Evolutionary conservation across 2,888 invertebrate species (phyloP).

Genomic region (Trachelus stipa): DNA sequence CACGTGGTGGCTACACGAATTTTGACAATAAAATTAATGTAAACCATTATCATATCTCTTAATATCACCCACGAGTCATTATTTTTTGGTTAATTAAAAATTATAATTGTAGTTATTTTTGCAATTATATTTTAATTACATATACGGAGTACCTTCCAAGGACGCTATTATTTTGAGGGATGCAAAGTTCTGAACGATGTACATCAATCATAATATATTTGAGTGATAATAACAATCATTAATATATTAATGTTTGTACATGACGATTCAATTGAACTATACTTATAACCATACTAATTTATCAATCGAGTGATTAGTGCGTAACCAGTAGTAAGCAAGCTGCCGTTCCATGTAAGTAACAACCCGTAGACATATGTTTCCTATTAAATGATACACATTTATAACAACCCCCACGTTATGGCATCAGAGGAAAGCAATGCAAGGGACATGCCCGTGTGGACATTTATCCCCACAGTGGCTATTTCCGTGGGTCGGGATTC

Average conservation of each 20-base stretch:
- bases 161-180: background rate
- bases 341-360: background rate
- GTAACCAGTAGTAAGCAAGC: background rate
- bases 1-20: background rate
- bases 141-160: background rate
- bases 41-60: background rate
- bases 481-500: constrained; percentile 34
- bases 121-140: background rate
- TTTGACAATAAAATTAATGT: background rate
- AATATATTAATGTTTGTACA: background rate
- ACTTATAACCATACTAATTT: background rate
- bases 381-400: constrained; percentile 33
- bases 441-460: constrained; percentile 16
- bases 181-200: background rate
- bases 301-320: background rate
- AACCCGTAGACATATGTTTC: constrained; percentile 25
- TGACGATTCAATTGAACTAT: background rate
- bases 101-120: background rate
- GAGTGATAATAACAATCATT: background rate
- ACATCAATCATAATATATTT: background rate
- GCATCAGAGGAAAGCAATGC: constrained; percentile 8
- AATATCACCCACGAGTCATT: background rate
- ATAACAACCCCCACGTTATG: constrained; percentile 10
- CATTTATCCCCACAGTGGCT: constrained; percentile 34
- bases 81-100: background rate